Conservation (phyloP, 2,888 invertebrate genomes). For the Opisthograptis luteolata region DNA sequence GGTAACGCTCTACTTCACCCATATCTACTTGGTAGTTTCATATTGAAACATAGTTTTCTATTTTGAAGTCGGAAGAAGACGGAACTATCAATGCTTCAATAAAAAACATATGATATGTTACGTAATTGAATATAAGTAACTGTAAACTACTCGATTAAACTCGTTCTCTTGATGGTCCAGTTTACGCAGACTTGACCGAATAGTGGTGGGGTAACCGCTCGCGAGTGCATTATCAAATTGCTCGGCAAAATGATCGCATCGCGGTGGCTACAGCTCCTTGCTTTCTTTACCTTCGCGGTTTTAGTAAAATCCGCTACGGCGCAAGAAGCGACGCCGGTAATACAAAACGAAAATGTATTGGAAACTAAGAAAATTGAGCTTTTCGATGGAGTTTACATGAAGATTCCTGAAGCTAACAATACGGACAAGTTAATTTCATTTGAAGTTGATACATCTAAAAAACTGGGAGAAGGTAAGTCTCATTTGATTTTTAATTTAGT, state of each 20-base stretch:
- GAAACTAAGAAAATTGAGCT: constrained; percentile 59
- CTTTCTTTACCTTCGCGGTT: constrained; percentile 24
- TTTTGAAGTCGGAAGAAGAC: constrained; percentile 16
- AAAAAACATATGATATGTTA: constrained; percentile 2
- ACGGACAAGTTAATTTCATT: constrained; percentile 60
- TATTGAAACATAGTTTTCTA: constrained; percentile 28
- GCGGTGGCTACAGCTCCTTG: constrained; percentile 45
- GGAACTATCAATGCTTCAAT: constrained; percentile 1
- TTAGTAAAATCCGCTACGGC: constrained; percentile 42
- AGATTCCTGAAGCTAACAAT: constrained; percentile 56
- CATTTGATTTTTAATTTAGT: constrained; percentile 8
- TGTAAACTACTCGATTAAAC: no score
- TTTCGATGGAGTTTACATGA: constrained; percentile 64
- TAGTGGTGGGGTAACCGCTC: constrained; percentile 45
- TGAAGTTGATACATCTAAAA: constrained; percentile 58
- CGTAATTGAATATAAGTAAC: no score
- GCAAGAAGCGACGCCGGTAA: constrained; percentile 33
- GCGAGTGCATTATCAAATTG: constrained; percentile 50
- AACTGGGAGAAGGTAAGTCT: constrained; percentile 60
- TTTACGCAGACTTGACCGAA: constrained; percentile 28
- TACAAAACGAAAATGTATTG: constrained; percentile 30
- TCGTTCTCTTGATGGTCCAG: constrained; percentile 31
- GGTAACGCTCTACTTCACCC: constrained; percentile 27
- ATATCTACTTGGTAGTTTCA: constrained; percentile 24
- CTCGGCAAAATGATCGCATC: constrained; percentile 66